phyloP scores from a whole-genome alignment of 2,888 invertebrate species.

The Lasioglossum malachurum region DNA sequence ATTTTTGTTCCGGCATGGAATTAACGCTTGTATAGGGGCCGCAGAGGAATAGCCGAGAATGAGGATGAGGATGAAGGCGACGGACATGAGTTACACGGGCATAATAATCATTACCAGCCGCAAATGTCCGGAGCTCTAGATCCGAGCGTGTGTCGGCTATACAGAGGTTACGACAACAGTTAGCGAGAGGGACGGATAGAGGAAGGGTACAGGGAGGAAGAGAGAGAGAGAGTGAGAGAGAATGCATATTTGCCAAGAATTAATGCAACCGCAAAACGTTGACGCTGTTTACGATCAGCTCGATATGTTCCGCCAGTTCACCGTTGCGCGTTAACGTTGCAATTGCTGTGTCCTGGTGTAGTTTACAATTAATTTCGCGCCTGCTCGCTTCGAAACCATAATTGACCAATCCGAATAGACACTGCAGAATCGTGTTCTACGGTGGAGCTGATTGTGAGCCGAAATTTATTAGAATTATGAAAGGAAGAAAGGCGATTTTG shows the following conservation, averaged over 20 bases:
- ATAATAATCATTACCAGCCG: constrained; percentile 73
- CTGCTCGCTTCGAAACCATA: constrained; percentile 46
- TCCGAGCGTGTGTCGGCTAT: constrained; percentile 50
- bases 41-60: constrained; percentile 61
- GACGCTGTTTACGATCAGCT: constrained; percentile 69
- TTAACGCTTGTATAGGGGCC: constrained; percentile 51
- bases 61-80: constrained; percentile 65
- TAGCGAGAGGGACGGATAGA: constrained; percentile 23
- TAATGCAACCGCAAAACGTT: constrained; percentile 75
- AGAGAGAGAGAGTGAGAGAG: constrained; percentile 14
- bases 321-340: constrained; percentile 33
- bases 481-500: not conserved
- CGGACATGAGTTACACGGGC: constrained; percentile 69
- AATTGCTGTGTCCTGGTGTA: constrained; percentile 17
- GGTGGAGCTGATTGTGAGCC: no score
- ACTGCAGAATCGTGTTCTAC: not conserved
- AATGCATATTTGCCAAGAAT: constrained; percentile 72
- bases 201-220: not conserved
- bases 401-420: not conserved
- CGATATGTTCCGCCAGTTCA: constrained; percentile 55
- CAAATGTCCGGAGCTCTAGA: constrained; percentile 67
- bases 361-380: constrained; percentile 50
- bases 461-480: not conserved
- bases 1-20: constrained; percentile 37
- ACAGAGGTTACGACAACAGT: constrained; percentile 62